Base-by-base conservation (phyloP, 1,140 invertebrate species). In the Pseudomyrmex flavicornis region DNA sequence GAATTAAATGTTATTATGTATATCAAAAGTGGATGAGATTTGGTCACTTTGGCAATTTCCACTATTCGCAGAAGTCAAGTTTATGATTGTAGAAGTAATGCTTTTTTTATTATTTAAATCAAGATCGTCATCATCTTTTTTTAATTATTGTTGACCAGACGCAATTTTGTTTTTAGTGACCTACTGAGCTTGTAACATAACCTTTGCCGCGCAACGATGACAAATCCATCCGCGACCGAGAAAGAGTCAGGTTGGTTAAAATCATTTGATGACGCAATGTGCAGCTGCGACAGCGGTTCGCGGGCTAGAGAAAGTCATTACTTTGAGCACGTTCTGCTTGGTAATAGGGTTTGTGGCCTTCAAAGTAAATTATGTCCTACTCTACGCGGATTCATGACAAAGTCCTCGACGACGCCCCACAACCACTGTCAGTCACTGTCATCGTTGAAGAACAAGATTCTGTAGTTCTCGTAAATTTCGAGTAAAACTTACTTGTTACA, bases 301-400 rank as follows among this genome's bases (percentile, higher is more conserved):
- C 59, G 48, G 54, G 69, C 82, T 84, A 93, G 92, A 92, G 93
- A 94, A 93, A 94, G 93, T 94, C 93, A 93, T 94, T 93, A 94
- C 93, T 91, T 90, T 75, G 69, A 87, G 90, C 92, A 92, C 92
- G 93, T 93, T 92, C 90, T 80, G 77, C 87, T 65, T 61, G 84
- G 88, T 94, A 94, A 94, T 94, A 89, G 93, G 92, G 90, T 93
- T 92, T 93, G 93, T 89, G 93, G 93, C 94, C 93, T 94, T 94
- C 93, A 93, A 94, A 93, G 91, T 94, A 94, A 94, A 94, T 94
- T 94, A 92, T 94, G 92, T 93, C 93, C 91, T 92, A 87, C 80
- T 83, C 73, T 54, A 66, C 52, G 22, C 52, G 54, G 35, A 88
- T 88, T 75, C 76, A 35, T 35, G 35, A 35, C 35, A 7, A 7